Percentiles rank a stretch among this genome's conserved stretches.
Conservation (phyloP, 2,888 invertebrate species). For the Ormyrus labotus region DNA sequence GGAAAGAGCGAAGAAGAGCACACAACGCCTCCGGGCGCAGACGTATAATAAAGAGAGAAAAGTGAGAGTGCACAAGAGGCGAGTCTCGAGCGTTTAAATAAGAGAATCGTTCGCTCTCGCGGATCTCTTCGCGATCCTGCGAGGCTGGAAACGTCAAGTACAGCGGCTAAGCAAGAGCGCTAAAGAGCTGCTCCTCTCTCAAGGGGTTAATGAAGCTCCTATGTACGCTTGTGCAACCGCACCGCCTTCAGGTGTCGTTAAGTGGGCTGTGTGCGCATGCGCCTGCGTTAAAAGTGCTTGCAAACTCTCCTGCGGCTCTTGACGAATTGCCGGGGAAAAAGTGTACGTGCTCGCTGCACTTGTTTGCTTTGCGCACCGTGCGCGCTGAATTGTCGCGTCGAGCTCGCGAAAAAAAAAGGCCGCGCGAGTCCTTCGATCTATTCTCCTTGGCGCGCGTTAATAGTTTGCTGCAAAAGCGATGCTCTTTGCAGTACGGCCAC, state of each 20-base stretch:
- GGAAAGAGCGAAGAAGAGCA: neutral
- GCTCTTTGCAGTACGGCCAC: constrained; percentile 10
- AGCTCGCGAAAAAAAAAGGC: neutral
- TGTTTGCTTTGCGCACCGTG: neutral
- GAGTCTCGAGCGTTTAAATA: neutral
- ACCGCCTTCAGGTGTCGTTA: constrained; percentile 58
- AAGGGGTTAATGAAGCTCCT: constrained; percentile 25
- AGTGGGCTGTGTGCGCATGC: constrained; percentile 50
- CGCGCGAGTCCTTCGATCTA: constrained; percentile 15
- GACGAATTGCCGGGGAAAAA: too few relatives aligned
- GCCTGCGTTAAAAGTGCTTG: constrained; percentile 51
- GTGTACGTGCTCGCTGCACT: too few relatives aligned
- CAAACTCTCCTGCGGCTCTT: constrained; percentile 19
- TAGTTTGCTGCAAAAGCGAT: neutral
- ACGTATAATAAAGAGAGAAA: constrained; percentile 10
- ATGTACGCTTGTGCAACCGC: constrained; percentile 11
- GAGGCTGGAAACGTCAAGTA: neutral
- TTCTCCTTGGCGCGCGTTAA: neutral
- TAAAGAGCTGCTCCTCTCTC: neutral
- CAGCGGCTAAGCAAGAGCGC: neutral
- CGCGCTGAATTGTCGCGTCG: constrained; percentile 35
- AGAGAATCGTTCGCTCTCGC: constrained; percentile 25
- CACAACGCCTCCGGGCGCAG: neutral
- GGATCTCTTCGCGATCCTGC: constrained; percentile 3
- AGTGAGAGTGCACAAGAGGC: constrained; percentile 3